Conservation (phyloP, 1,140 invertebrate genomes). For the Drosophila melanogaster region DNA sequence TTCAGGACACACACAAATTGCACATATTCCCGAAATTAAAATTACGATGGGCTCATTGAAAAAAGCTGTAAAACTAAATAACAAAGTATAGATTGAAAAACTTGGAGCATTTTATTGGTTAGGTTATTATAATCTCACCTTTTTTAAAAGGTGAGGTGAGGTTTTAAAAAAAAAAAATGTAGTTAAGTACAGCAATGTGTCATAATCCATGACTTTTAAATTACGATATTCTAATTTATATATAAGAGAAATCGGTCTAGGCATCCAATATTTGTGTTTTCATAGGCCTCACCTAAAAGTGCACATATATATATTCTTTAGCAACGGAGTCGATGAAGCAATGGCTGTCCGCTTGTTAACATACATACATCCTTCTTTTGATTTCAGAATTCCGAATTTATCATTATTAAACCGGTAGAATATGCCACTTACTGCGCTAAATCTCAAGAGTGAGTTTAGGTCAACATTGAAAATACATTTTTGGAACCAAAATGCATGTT, state of each 20-base stretch:
- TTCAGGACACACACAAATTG: conserved; percentile 2
- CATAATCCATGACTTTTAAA: conserved; percentile 14
- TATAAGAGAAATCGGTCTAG: conserved; percentile 5
- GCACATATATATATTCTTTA: too few relatives aligned
- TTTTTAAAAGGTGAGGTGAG: too few relatives aligned
- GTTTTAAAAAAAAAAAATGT: conserved; percentile 15
- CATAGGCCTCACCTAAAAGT: too few relatives aligned
- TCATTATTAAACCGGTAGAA: too few relatives aligned
- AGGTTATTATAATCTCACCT: background rate
- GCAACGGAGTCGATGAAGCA: too few relatives aligned
- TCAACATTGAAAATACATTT: too few relatives aligned
- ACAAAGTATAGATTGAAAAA: conserved; percentile 18
- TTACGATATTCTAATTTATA: conserved; percentile 17
- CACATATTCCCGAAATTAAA: conserved; percentile 20
- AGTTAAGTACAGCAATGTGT: conserved; percentile 16
- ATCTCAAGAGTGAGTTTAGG: too few relatives aligned
- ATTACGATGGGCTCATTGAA: background rate
- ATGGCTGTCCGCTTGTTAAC: too few relatives aligned
- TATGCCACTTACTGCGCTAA: too few relatives aligned
- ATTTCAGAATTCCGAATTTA: too few relatives aligned
- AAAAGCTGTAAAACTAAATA: conserved; percentile 34
- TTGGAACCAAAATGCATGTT: too few relatives aligned
- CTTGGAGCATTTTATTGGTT: background rate
- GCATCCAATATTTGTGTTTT: background rate
- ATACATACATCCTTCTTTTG: too few relatives aligned